These are phyloP conservation scores for Lutraria lutraria DNA, from an alignment of 2,888 invertebrate species.

Conservation along the genomic window DNA sequence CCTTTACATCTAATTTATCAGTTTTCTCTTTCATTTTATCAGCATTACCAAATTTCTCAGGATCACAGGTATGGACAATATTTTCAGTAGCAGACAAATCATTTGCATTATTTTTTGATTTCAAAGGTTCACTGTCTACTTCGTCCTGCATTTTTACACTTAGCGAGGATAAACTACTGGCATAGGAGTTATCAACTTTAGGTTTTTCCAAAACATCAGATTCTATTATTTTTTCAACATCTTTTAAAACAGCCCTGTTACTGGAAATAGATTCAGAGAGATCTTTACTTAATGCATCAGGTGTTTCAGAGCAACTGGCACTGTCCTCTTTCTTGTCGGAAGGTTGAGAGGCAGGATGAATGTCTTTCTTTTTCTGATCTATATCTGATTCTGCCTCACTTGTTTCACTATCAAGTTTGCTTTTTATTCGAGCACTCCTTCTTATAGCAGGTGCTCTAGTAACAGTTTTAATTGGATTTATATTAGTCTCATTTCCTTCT, in stretches of 20 bases:
- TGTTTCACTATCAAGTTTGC: constrained; percentile 32
- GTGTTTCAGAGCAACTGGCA: neutral
- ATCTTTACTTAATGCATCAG: neutral
- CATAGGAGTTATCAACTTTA: neutral
- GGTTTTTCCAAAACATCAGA: neutral
- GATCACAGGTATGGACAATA: neutral
- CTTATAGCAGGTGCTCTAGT: constrained; percentile 22
- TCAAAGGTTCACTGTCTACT: neutral
- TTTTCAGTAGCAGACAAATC: neutral
- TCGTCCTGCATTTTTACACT: neutral
- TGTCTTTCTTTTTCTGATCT: constrained; percentile 4
- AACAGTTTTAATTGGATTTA: neutral
- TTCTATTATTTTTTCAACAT: neutral
- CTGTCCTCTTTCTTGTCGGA: neutral
- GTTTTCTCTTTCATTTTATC: neutral
- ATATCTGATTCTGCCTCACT: constrained; percentile 24
- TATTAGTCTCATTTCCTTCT: neutral
- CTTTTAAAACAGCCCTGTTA: neutral
- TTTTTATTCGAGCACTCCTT: constrained; percentile 43
- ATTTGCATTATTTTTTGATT: neutral
- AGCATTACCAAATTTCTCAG: neutral
- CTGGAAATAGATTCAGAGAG: too few relatives aligned
- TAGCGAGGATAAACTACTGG: neutral
- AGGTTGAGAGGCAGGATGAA: neutral
- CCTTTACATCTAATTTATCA: constrained; percentile 3